Evolutionary conservation across 53 echinoderm and acorn worm genomes (phyloP).

Genomic region (Luidia sarsii): DNA sequence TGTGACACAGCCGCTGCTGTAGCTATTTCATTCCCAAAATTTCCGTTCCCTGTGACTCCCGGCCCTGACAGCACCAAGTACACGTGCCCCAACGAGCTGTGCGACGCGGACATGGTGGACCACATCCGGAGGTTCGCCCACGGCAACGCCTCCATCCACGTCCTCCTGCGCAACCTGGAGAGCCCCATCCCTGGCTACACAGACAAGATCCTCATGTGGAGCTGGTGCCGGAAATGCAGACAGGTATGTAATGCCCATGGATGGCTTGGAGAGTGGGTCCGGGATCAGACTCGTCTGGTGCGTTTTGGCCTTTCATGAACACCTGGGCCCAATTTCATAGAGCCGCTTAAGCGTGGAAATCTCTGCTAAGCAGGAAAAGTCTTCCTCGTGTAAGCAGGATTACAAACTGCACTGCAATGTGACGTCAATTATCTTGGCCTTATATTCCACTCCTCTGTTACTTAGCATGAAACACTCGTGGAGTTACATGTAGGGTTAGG

Average conservation of each 20-base stretch:
- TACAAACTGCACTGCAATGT: too few relatives aligned
- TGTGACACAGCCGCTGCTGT: too few relatives aligned
- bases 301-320: not conserved
- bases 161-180: constrained; percentile 80
- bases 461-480: too few relatives aligned
- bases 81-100: constrained; percentile 79
- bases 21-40: too few relatives aligned
- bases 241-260: constrained; percentile 61
- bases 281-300: not conserved
- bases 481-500: too few relatives aligned
- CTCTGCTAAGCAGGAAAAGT: too few relatives aligned
- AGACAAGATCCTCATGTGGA: constrained; percentile 91
- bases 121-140: constrained; percentile 91
- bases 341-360: too few relatives aligned
- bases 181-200: constrained; percentile 76
- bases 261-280: not conserved
- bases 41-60: too few relatives aligned
- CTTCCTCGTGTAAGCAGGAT: too few relatives aligned
- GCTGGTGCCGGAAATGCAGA: constrained; percentile 94
- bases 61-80: constrained; percentile 81
- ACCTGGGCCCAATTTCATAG: too few relatives aligned
- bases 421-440: too few relatives aligned
- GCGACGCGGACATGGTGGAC: constrained; percentile 83
- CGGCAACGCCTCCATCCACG: constrained; percentile 75
- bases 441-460: too few relatives aligned